Conservation (phyloP, 2,113 vertebrate genomes). For the Lota lota region DNA sequence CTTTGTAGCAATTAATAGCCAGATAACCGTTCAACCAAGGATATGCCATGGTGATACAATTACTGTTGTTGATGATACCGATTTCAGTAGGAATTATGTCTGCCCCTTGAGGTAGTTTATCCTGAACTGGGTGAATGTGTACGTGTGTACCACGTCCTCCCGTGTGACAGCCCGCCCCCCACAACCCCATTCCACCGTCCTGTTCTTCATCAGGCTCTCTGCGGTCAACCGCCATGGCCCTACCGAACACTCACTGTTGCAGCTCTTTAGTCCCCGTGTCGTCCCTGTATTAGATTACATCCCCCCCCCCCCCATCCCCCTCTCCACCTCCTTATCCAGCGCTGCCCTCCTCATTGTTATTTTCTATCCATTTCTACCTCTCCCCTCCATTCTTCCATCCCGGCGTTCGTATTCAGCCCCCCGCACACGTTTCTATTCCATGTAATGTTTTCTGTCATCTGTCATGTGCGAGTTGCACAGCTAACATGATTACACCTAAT, state of each 20-base stretch:
- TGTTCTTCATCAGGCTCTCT: constrained; percentile 47
- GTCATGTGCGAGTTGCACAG: constrained; percentile 53
- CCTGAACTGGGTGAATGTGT: too few relatives aligned
- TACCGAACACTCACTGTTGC: constrained; percentile 66
- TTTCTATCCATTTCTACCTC: constrained; percentile 13
- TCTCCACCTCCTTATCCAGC: constrained; percentile 6
- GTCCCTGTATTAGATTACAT: constrained; percentile 72
- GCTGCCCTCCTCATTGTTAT: neutral
- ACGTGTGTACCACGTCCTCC: too few relatives aligned
- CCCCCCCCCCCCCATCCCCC: constrained; percentile 16
- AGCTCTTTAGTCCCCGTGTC: constrained; percentile 74
- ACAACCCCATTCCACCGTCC: constrained; percentile 32
- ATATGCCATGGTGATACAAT: too few relatives aligned
- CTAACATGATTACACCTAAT: constrained; percentile 63
- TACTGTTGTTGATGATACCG: too few relatives aligned
- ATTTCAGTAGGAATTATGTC: too few relatives aligned
- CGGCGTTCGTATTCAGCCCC: constrained; percentile 59
- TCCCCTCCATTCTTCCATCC: constrained; percentile 9
- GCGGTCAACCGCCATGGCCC: constrained; percentile 56
- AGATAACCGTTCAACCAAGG: too few relatives aligned
- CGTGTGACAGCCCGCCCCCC: constrained; percentile 21
- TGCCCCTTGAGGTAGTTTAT: too few relatives aligned
- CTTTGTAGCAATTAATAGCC: too few relatives aligned
- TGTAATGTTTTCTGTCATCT: constrained; percentile 70
- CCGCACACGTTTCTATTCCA: constrained; percentile 63